Evolutionary conservation across 1,140 invertebrate genomes (phyloP), one percentile per base, ranked within the genome.

Genomic region (Macrotrachela quadricornifera): DNA sequence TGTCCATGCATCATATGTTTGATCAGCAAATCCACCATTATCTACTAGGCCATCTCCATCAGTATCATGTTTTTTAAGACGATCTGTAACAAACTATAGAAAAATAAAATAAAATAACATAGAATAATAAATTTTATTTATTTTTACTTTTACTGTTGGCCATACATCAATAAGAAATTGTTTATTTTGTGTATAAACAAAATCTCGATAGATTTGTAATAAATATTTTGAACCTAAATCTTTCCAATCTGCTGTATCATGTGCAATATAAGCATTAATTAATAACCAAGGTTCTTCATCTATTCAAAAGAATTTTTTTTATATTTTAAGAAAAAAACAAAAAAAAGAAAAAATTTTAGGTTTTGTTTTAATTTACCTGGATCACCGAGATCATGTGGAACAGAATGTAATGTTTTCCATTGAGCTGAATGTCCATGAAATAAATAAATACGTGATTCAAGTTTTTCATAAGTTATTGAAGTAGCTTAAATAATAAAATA

Each of bases 211-310:
- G 9, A 65, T 63, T 57, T 82, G 80, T 43, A 94, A 71, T 18
- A 94, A 79, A 72, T 87, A 91, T 74, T 92, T 91, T 1, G 82
- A 73, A 74, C 87, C 87, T 38, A 94, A 74, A 75, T 94, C 87
- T 61, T 81, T 79, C 87, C 85, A 92, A 57, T 83, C 75, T 50
- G 80, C 79, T 9, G 90, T 85, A 66, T 90, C 81, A 64, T 90
- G 85, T 56, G 87, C 80, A 40, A 79, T 78, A 72, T 94, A 94
- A 17, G 80, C 76, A 71, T 94, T 91, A 56, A 87, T 79, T 50
- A 78, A 64, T 1, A 70, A 68, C 68, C 85, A 88, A 14, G 86
- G 83, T 55, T 81, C 78, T 66, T 84, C 82, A 61, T 79, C 84
- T 81, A 73, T 48, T 73, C 70, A 56, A 51, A 45, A 50, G 12